phyloP scores from a whole-genome alignment of 2,113 vertebrate species.

The Setophaga coronata region DNA sequence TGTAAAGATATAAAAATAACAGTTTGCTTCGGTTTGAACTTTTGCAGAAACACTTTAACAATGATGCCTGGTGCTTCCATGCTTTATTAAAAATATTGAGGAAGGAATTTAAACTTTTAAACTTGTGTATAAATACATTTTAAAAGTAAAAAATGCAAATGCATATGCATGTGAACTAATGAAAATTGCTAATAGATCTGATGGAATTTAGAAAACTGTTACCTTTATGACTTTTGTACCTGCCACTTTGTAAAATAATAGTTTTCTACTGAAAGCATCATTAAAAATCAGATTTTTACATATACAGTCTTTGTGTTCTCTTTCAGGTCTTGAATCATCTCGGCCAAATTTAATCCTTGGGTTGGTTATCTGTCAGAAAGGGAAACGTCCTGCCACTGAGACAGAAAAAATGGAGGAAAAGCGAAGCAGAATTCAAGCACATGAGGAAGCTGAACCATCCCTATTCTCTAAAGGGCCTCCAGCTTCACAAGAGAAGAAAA shows the following conservation, averaged over 20 bases:
- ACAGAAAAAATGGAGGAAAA: conserved; percentile 82
- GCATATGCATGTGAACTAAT: neutral
- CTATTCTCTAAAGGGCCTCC: conserved; percentile 68
- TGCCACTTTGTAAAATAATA: neutral
- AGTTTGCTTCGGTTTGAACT: neutral
- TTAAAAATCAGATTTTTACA: neutral
- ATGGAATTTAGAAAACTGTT: neutral
- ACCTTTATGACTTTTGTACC: neutral
- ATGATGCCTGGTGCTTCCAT: neutral
- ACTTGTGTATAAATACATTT: neutral
- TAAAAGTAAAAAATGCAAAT: neutral
- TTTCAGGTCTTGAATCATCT: conserved; percentile 89
- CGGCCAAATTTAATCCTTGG: conserved; percentile 94
- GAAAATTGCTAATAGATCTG: neutral
- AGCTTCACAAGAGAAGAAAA: conserved; percentile 78
- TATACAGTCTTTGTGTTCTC: conserved; percentile 19
- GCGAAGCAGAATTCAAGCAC: conserved; percentile 71
- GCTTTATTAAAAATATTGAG: neutral
- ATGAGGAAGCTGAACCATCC: conserved; percentile 74
- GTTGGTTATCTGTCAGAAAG: conserved; percentile 89
- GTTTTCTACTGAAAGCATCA: neutral
- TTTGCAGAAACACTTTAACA: neutral
- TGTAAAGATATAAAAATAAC: neutral
- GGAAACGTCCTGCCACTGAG: conserved; percentile 81
- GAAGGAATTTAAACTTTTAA: neutral